Percentiles rank a stretch among this genome's conserved stretches.
phyloP scores from a whole-genome alignment of 2,888 invertebrate genomes.

The Oscheius sp. region DNA sequence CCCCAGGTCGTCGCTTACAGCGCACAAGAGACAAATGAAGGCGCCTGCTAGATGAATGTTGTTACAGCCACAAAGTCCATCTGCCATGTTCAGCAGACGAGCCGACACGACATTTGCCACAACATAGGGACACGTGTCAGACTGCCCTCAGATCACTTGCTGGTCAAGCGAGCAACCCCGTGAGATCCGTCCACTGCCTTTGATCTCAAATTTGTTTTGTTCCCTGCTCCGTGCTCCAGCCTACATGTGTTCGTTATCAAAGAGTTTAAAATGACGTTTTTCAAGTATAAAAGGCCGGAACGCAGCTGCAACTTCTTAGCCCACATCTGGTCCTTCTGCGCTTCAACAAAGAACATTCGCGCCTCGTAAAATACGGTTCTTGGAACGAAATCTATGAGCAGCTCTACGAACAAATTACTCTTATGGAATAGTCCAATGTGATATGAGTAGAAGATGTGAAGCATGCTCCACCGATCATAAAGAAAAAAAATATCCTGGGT shows the following conservation, averaged over 20 bases:
- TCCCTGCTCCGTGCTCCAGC: neutral
- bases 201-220: neutral
- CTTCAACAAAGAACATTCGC: conserved; percentile 5
- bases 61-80: conserved; percentile 38
- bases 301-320: conserved; percentile 13
- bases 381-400: conserved; percentile 2
- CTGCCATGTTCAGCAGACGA: conserved; percentile 37
- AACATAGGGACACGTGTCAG: conserved; percentile 24
- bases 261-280: neutral
- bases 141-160: neutral
- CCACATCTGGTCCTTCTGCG: conserved; percentile 10
- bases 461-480: no score
- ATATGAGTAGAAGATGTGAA: no score
- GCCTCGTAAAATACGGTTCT: conserved; percentile 28
- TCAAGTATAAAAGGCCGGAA: neutral
- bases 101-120: conserved; percentile 36
- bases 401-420: no score
- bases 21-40: conserved; percentile 36
- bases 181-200: neutral
- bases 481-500: neutral
- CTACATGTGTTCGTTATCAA: neutral
- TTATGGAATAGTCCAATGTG: no score
- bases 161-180: neutral
- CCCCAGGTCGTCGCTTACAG: conserved; percentile 35
- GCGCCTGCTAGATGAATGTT: conserved; percentile 38